phyloP scores from a whole-genome alignment of 1,140 invertebrate genomes.

The Drosophila virilis region DNA sequence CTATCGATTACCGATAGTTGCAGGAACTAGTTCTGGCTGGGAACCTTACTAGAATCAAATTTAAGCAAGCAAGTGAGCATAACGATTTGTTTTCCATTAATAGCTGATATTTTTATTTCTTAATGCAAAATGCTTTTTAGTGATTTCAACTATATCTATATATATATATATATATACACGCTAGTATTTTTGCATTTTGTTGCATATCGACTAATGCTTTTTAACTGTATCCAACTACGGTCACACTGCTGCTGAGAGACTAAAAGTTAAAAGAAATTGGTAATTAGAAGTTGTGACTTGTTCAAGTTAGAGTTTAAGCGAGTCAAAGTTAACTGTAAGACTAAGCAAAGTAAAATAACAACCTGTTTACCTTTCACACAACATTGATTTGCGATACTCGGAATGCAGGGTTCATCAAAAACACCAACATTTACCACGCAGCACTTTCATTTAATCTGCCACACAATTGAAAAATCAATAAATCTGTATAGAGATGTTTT shows the following conservation, averaged over 20 bases:
- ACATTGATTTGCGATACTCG: background rate
- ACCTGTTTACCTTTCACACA: background rate
- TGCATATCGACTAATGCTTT: background rate
- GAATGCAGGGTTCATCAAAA: background rate
- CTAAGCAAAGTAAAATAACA: background rate
- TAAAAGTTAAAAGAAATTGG: conserved; percentile 24
- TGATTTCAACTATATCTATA: too few relatives aligned
- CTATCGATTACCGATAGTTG: background rate
- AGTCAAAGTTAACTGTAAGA: background rate
- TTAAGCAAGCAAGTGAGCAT: background rate
- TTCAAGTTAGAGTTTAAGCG: background rate
- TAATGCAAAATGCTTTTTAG: too few relatives aligned
- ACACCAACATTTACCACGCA: conserved; percentile 21
- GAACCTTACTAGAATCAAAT: too few relatives aligned
- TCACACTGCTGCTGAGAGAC: conserved; percentile 24
- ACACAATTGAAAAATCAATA: conserved; percentile 50
- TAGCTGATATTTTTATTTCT: too few relatives aligned
- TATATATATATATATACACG: too few relatives aligned
- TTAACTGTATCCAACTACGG: background rate
- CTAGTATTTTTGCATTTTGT: conserved; percentile 2
- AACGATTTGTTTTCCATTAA: background rate
- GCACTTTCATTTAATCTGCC: conserved; percentile 44
- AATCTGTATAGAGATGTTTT: conserved; percentile 28
- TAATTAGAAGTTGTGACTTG: conserved; percentile 14
- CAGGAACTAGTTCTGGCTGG: background rate